Evolutionary conservation across 1,140 invertebrate genomes (phyloP), one percentile per base, ranked within the genome.

Genomic region (Portunus trituberculatus): DNA sequence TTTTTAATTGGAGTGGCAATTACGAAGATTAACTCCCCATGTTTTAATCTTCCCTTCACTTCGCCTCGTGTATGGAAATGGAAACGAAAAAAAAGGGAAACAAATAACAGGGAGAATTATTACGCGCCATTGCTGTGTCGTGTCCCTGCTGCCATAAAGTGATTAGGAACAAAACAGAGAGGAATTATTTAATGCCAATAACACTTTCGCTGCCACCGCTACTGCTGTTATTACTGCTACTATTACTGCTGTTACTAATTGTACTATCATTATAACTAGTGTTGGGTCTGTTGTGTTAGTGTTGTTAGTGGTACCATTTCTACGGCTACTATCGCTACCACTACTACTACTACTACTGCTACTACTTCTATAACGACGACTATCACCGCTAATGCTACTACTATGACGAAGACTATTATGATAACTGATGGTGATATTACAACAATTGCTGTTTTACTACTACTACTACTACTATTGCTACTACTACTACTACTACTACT

Each of bases 401-500:
- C 8, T 59, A 59, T 20, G 39, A 39, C 39, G 39, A 39, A 39
- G 39, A 6, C 39, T 39, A 6, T 39, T 39, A 39, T 39, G 39
- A 39, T 6, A 39, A 39, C 39, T 59, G 20, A 1, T 59, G 20
- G 12, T 59, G 20, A 12, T 59, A 14, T 20, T 59, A 59, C 16
- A 14, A 59, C 52, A 14, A 59, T 20, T 76, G 1, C 67, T 76
- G 8, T 20, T 0, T 2, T 76, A 25, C 20, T 76, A 76, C 20
- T 76, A n/a, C 20, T 76, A 76, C 67, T 76, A 2, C 25, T 76
- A 76, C 67, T 76, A 76, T 25, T 76, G n/a, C 67, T 76, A 76
- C 67, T 76, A 76, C 67, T 76, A 76, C 67, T 76, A 76, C 20
- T 76, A 76, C 59, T 76, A 76, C n/a, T 76, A n/a, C 67, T 76